Evolutionary conservation across 2,888 invertebrate species (phyloP).

Genomic region (Agrochola macilenta): DNA sequence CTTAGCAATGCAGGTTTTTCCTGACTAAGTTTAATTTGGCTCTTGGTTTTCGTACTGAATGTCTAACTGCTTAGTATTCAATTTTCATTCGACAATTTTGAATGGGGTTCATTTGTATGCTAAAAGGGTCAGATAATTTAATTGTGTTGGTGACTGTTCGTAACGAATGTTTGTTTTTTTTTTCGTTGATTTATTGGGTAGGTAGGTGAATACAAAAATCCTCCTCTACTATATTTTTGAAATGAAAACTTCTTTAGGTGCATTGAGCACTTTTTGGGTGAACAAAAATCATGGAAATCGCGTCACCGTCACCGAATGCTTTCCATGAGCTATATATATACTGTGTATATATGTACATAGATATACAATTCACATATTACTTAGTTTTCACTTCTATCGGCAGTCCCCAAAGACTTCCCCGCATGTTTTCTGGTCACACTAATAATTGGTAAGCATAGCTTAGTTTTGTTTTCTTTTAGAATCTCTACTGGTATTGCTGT

Average conservation of each 20-base stretch:
- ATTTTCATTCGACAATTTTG: constrained; percentile 32
- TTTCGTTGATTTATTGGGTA: background rate
- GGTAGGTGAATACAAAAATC: too few relatives aligned
- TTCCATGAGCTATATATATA: too few relatives aligned
- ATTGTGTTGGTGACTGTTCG: background rate
- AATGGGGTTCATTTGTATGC: constrained; percentile 7
- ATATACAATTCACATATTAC: too few relatives aligned
- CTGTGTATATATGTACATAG: too few relatives aligned
- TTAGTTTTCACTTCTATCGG: too few relatives aligned
- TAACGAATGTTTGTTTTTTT: constrained; percentile 26
- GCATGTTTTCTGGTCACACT: background rate
- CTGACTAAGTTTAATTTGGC: constrained; percentile 58
- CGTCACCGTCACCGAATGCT: too few relatives aligned
- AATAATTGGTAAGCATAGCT: background rate
- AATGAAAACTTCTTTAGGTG: too few relatives aligned
- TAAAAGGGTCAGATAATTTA: constrained; percentile 4
- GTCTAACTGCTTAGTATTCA: constrained; percentile 49
- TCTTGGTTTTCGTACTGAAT: constrained; percentile 40
- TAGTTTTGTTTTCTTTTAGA: background rate
- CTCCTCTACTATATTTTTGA: background rate
- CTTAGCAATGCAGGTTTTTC: constrained; percentile 40
- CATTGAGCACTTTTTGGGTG: too few relatives aligned
- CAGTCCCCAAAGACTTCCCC: too few relatives aligned
- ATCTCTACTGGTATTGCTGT: too few relatives aligned
- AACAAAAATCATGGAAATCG: too few relatives aligned